Base-by-base conservation (phyloP, 92 coral and sea anemone species). In the Muricea muricata region DNA sequence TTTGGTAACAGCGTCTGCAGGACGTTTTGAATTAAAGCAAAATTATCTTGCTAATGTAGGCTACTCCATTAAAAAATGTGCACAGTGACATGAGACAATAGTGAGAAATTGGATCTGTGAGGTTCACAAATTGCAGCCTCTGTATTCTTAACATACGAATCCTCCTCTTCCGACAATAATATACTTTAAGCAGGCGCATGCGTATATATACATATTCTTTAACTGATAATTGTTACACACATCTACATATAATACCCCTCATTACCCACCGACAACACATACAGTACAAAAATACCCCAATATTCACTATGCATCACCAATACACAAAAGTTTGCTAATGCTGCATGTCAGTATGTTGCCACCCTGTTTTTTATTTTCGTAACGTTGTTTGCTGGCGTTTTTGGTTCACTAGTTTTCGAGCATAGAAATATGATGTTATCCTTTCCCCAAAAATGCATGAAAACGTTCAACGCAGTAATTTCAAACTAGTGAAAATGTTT, bases 261-360 rank as follows among this genome's bases (percentile, higher is more conserved):
- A 75, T 39, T 48, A 75, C 80, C 80, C 39, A 75, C 31, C 5
- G 21, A 47, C 65, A 48, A 57, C 31, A 25, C 78, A 20, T 74
- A 45, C 63, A 74, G 65, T 75, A 75, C 65, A 24, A 75, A 75
- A 75, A 75, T 75, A 75, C 28, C 61, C 37, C 32, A 75, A 75
- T 10, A 21, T 14, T 66, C 30, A 52, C 80, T 48, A 75, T 42
- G 33, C 31, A 71, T 71, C 42, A 68, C 23, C 37, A 8, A 4
- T 9, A 75, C 30, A 7, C 12, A 8, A n/a, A n/a, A 75, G 45
- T 45, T 71, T 48, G 54, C 71, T 63, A 76, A 10, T 28, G 39
- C 70, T 28, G n/a, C n/a, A n/a, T n/a, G 37, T 30, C 37, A 1
- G n/a, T 9, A 28, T 63, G 21, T 30, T 63, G 39, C 10, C 28